Percentiles rank a stretch among this genome's conserved stretches.
Conservation (phyloP, 2,113 vertebrate genomes). For the Oncorhynchus clarkii region DNA sequence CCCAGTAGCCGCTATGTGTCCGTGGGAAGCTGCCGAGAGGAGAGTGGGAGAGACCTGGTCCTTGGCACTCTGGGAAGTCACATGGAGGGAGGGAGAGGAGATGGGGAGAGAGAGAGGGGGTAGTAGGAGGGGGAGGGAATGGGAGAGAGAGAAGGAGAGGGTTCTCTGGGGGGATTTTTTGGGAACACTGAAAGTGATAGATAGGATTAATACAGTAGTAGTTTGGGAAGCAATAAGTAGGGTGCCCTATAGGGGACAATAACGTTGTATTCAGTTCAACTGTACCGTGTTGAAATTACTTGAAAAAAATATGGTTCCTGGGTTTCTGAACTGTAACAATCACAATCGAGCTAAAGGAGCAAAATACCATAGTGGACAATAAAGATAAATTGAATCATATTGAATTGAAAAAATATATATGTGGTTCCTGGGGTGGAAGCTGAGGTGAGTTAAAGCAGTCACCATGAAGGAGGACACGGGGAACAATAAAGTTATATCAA, state of each 20-base stretch:
- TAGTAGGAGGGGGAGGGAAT: not conserved
- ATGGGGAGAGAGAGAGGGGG: not conserved
- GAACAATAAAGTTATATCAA: too few relatives aligned
- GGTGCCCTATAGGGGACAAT: not conserved
- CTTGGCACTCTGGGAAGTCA: not conserved
- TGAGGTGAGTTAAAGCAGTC: not conserved
- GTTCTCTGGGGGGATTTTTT: not conserved
- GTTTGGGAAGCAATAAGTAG: not conserved
- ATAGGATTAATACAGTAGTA: not conserved
- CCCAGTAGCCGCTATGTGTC: conserved; percentile 3
- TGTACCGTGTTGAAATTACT: too few relatives aligned
- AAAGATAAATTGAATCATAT: too few relatives aligned
- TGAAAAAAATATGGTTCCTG: not conserved
- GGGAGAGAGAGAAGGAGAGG: not conserved
- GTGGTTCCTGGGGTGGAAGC: not conserved
- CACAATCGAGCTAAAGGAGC: not conserved
- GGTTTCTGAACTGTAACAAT: too few relatives aligned
- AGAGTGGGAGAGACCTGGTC: conserved; percentile 21
- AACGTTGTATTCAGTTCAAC: too few relatives aligned
- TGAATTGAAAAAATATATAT: too few relatives aligned
- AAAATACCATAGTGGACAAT: not conserved
- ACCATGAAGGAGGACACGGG: not conserved
- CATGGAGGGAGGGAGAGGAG: not conserved
- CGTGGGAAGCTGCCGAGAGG: conserved; percentile 23
- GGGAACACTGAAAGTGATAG: not conserved